Evolutionary conservation across 2,113 vertebrate genomes (phyloP).

Genomic region (Oreochromis tanganicae): DNA sequence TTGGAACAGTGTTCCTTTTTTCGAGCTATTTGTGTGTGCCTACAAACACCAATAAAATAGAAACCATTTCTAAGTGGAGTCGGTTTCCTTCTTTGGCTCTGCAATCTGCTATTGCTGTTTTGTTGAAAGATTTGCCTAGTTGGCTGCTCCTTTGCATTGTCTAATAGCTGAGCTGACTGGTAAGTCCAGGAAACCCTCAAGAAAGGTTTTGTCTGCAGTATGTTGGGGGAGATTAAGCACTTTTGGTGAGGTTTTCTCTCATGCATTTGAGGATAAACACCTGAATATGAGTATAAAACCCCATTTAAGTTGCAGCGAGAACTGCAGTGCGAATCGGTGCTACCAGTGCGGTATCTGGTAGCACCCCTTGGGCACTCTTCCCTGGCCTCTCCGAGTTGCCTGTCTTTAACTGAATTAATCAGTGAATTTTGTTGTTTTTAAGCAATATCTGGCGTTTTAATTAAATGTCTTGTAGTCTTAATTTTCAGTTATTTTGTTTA

Average conservation of each 20-base stretch:
- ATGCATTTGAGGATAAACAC: background rate
- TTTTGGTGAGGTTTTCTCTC: background rate
- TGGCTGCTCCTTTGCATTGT: background rate
- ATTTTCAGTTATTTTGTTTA: background rate
- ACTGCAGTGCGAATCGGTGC: background rate
- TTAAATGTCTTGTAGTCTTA: background rate
- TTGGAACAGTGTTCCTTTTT: background rate
- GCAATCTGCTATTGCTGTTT: background rate
- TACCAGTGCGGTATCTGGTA: background rate
- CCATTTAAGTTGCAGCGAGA: background rate
- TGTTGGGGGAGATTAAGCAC: background rate
- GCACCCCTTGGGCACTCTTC: background rate
- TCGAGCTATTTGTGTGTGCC: rapidly evolving
- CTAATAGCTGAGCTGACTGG: background rate
- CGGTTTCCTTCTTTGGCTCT: background rate
- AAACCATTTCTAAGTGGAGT: background rate
- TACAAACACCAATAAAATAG: background rate
- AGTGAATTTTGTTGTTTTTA: background rate
- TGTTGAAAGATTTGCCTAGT: background rate
- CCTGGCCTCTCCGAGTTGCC: background rate
- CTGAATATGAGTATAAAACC: background rate
- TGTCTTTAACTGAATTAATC: background rate
- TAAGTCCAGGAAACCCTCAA: background rate
- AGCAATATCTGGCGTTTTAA: background rate
- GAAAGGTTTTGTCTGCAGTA: background rate